These are phyloP conservation scores for Oscheius sp. DNA, from an alignment of 1,140 invertebrate species.

Conservation along the genomic window DNA sequence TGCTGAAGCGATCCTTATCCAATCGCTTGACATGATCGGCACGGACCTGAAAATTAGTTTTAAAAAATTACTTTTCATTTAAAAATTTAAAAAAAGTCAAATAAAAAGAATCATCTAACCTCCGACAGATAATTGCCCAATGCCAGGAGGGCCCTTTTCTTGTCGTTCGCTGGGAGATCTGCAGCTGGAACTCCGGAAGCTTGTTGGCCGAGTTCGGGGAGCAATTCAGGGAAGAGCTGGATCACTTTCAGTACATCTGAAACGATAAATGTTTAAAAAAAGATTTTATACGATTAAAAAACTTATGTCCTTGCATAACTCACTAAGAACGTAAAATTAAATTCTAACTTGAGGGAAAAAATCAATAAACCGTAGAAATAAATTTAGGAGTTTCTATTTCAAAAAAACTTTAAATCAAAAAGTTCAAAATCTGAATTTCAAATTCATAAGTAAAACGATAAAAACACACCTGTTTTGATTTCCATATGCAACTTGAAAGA, in stretches of 20 bases:
- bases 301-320: too few relatives aligned
- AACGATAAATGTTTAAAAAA: neutral
- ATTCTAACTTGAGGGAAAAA: too few relatives aligned
- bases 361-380: too few relatives aligned
- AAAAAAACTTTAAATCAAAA: too few relatives aligned
- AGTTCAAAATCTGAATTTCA: too few relatives aligned
- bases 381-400: too few relatives aligned
- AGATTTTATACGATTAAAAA: neutral
- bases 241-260: conserved; percentile 21
- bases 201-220: conserved; percentile 13
- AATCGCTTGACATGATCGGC: conserved; percentile 9
- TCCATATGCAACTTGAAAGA: conserved; percentile 24
- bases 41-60: conserved; percentile 12
- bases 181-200: neutral
- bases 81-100: neutral
- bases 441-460: neutral
- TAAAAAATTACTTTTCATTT: too few relatives aligned
- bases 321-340: too few relatives aligned
- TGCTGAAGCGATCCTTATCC: neutral
- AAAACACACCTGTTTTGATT: conserved; percentile 21
- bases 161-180: conserved; percentile 30
- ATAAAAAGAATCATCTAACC: neutral
- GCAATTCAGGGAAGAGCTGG: conserved; percentile 26
- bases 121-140: conserved; percentile 31
- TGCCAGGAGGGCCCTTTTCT: conserved; percentile 31